Conservation (phyloP, 53 echinoderm and acorn worm genomes). For the Astropecten irregularis region DNA sequence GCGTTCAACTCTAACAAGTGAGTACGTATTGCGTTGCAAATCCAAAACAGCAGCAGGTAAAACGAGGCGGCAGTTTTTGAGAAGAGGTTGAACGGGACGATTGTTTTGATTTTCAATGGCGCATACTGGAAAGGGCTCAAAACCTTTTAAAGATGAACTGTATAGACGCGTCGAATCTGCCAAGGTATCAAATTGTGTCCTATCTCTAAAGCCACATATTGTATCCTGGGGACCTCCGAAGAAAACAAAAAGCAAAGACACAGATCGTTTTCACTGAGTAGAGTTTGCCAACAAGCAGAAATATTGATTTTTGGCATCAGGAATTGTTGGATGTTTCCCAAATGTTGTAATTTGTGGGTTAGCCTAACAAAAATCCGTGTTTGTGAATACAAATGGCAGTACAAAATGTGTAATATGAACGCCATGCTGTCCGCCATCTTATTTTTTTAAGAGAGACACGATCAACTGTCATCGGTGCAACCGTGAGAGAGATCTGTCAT, state of each 20-base stretch:
- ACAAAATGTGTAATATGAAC: too few species aligned
- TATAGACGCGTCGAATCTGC: neutral
- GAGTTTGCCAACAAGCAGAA: constrained; percentile 24
- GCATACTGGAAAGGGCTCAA: neutral
- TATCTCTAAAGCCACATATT: constrained; percentile 25
- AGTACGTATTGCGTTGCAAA: constrained; percentile 29
- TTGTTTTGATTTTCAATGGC: constrained; percentile 41
- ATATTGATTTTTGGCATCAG: constrained; percentile 20
- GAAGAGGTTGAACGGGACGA: neutral
- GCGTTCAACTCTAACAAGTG: constrained; percentile 49
- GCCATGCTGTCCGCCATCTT: too few species aligned
- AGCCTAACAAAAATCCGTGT: neutral
- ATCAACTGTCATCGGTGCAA: too few species aligned
- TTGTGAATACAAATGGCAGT: neutral
- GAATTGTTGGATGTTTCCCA: neutral
- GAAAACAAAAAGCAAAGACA: neutral
- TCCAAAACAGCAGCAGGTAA: constrained; percentile 4
- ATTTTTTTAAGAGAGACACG: too few species aligned
- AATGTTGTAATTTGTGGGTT: neutral
- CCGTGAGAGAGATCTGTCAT: too few species aligned
- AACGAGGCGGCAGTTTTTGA: constrained; percentile 23
- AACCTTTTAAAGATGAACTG: neutral
- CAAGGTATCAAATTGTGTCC: constrained; percentile 18
- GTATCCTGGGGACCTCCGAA: neutral
- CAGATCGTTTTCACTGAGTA: neutral